These are phyloP conservation scores for Macrocentrus cingulum DNA, from an alignment of 1,140 invertebrate genomes.

Conservation along the genomic window DNA sequence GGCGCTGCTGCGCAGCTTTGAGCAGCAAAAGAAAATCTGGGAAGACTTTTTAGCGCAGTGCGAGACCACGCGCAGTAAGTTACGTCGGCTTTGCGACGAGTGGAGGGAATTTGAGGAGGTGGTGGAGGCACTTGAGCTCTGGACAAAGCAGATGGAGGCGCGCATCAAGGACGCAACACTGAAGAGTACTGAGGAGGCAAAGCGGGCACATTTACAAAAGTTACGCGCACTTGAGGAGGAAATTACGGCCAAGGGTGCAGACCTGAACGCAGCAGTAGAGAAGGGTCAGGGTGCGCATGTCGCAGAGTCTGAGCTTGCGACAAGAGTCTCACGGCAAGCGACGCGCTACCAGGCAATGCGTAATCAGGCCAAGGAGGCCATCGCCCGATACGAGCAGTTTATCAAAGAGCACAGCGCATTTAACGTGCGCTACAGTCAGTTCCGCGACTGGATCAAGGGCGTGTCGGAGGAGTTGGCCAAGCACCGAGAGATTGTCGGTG, in stretches of 20 bases:
- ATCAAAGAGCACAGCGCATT: constrained; percentile 84
- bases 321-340: constrained; percentile 76
- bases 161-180: constrained; percentile 87
- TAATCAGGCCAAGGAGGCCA: constrained; percentile 78
- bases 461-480: constrained; percentile 74
- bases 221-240: constrained; percentile 75
- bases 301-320: constrained; percentile 74
- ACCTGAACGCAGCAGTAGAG: constrained; percentile 72
- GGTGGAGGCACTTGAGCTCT: constrained; percentile 75
- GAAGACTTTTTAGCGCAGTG: constrained; percentile 75
- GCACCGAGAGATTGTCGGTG: constrained; percentile 83
- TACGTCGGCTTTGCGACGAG: constrained; percentile 71
- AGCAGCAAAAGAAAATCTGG: constrained; percentile 77
- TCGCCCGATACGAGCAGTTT: constrained; percentile 78
- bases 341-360: constrained; percentile 84
- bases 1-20: constrained; percentile 72
- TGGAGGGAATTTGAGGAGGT: constrained; percentile 80
- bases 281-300: constrained; percentile 74
- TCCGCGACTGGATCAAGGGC: constrained; percentile 73
- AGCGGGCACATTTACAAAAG: constrained; percentile 78
- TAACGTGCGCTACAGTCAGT: constrained; percentile 75
- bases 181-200: constrained; percentile 81
- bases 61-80: constrained; percentile 66
- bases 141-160: constrained; percentile 82
- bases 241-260: constrained; percentile 69